These are phyloP conservation scores for Emmelina monodactyla DNA, from an alignment of 2,888 invertebrate genomes.

Conservation along the genomic window DNA sequence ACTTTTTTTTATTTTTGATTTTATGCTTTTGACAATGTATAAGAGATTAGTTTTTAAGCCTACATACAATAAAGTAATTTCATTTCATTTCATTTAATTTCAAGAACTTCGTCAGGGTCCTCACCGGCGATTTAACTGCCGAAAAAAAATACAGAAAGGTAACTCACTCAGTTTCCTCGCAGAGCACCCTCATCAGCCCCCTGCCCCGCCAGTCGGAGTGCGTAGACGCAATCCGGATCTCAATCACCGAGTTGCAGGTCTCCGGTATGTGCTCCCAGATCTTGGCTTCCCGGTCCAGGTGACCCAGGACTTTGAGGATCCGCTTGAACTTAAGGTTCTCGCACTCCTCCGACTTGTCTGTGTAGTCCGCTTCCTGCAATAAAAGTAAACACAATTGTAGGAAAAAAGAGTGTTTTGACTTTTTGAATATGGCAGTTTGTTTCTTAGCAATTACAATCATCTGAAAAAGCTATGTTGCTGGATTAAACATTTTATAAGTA, in stretches of 20 bases:
- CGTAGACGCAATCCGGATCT: conserved; percentile 71
- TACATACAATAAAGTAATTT: too few species aligned
- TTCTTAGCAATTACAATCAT: too few species aligned
- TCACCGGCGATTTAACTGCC: too few species aligned
- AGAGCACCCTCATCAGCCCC: conserved; percentile 72
- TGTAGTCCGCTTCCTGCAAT: conserved; percentile 37
- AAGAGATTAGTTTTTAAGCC: too few species aligned
- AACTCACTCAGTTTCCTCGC: conserved; percentile 72
- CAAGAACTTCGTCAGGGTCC: too few species aligned
- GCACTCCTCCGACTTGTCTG: conserved; percentile 60
- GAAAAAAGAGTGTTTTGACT: conserved; percentile 3
- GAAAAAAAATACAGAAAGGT: too few species aligned
- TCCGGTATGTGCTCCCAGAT: conserved; percentile 66
- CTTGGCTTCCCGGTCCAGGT: conserved; percentile 64
- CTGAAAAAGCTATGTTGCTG: too few species aligned
- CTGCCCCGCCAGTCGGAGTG: conserved; percentile 71
- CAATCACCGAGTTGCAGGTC: conserved; percentile 59
- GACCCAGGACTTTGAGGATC: conserved; percentile 66
- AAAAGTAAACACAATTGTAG: conserved; percentile 3
- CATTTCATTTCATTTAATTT: too few species aligned
- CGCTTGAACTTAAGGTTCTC: conserved; percentile 69
- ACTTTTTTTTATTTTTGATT: too few species aligned
- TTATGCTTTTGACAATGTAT: too few species aligned
- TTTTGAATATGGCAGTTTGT: too few species aligned
- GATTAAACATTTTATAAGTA: too few species aligned